phyloP scores from a whole-genome alignment of 2,888 invertebrate species.

The Orthosia incerta region DNA sequence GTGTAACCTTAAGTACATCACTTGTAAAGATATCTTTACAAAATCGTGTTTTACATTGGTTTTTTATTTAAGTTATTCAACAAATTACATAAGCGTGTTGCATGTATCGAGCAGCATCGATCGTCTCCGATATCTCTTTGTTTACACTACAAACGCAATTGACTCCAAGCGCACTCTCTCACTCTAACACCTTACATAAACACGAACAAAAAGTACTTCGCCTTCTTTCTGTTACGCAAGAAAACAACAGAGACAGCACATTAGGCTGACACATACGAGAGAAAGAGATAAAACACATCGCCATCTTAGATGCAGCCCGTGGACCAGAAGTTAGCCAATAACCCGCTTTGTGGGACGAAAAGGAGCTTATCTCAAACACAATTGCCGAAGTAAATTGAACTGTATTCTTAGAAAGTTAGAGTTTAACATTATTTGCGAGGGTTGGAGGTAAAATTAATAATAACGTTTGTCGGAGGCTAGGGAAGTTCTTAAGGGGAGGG shows the following conservation, averaged over 20 bases:
- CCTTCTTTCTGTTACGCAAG: conserved; percentile 86
- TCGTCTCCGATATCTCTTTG: conserved; percentile 79
- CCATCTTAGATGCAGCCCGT: conserved; percentile 90
- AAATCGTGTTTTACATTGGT: neutral
- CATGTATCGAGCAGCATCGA: conserved; percentile 75
- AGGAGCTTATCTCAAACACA: conserved; percentile 75
- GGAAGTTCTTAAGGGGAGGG: conserved; percentile 83
- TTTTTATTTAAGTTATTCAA: conserved; percentile 11
- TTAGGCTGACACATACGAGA: conserved; percentile 63
- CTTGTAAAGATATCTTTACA: no score
- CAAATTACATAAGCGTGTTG: conserved; percentile 37
- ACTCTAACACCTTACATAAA: conserved; percentile 82
- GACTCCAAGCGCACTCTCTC: conserved; percentile 78
- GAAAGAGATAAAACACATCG: conserved; percentile 81
- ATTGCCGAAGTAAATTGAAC: conserved; percentile 76
- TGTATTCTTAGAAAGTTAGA: conserved; percentile 73
- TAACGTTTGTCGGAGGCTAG: conserved; percentile 78
- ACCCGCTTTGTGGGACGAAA: conserved; percentile 76
- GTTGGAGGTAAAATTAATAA: conserved; percentile 80
- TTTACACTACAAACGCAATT: conserved; percentile 86
- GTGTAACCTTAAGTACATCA: no score
- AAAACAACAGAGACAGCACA: conserved; percentile 79
- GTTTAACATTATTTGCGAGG: conserved; percentile 71
- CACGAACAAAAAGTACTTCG: conserved; percentile 81
- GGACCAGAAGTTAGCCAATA: conserved; percentile 90